Conservation (phyloP, 2,113 vertebrate genomes). For the Podiceps cristatus region DNA sequence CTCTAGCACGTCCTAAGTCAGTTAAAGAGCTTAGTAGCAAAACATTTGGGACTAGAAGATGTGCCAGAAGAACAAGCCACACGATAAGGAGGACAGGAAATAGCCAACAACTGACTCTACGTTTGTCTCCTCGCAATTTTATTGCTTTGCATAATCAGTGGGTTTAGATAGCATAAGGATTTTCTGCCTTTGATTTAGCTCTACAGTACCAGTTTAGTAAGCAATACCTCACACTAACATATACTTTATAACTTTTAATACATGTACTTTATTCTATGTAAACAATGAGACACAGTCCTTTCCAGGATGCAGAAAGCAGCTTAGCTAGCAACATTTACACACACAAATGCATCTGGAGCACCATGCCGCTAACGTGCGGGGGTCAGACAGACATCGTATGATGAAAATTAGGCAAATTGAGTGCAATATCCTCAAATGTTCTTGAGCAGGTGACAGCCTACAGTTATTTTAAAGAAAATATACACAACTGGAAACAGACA, state of each 20-base stretch:
- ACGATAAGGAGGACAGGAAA: not conserved
- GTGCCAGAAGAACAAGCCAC: not conserved
- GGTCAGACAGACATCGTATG: rapidly evolving
- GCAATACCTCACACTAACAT: not conserved
- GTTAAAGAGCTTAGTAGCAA: not conserved
- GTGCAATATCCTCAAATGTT: not conserved
- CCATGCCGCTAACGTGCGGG: not conserved
- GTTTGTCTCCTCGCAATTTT: not conserved
- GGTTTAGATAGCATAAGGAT: not conserved
- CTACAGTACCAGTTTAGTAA: not conserved
- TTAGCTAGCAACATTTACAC: not conserved
- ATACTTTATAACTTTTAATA: not conserved
- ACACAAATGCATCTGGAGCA: not conserved
- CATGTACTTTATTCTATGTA: not conserved
- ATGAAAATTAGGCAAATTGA: not conserved
- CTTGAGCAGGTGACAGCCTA: not conserved
- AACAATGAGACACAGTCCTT: not conserved
- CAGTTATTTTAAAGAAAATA: not conserved
- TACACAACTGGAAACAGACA: not conserved
- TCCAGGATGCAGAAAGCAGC: not conserved
- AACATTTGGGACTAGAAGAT: not conserved
- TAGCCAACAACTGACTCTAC: not conserved
- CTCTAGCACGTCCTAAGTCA: not conserved
- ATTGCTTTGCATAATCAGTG: not conserved
- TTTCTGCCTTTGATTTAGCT: not conserved